Evolutionary conservation across 2,113 vertebrate genomes (phyloP).

Genomic region (Polypterus bichir): DNA sequence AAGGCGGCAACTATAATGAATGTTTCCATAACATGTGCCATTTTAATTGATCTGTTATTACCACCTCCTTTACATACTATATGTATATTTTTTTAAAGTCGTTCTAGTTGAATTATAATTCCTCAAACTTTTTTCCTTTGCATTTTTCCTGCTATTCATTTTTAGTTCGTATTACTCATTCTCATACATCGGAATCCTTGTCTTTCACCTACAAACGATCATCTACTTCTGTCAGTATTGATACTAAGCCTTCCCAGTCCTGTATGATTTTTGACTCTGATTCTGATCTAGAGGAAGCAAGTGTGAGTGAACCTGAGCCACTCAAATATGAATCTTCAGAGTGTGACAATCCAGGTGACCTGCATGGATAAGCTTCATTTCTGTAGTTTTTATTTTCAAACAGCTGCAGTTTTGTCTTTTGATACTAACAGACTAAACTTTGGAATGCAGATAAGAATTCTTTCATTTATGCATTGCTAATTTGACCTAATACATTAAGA

Average conservation of each 20-base stretch:
- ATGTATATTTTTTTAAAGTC: too few relatives aligned
- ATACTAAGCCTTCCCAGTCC: constrained; percentile 71
- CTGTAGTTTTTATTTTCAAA: not conserved
- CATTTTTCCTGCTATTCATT: constrained; percentile 29
- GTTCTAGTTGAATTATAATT: too few relatives aligned
- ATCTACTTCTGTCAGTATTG: constrained; percentile 80
- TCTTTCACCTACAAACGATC: constrained; percentile 90
- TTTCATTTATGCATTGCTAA: too few relatives aligned
- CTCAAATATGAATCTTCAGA: constrained; percentile 53
- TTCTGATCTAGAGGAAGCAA: constrained; percentile 57
- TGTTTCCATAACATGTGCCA: too few relatives aligned
- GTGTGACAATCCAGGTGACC: constrained; percentile 75
- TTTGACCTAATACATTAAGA: too few relatives aligned
- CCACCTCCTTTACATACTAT: too few relatives aligned
- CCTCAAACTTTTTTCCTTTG: constrained; percentile 18
- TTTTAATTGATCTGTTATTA: too few relatives aligned
- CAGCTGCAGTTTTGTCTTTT: not conserved
- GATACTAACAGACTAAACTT: too few relatives aligned
- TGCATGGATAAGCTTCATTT: constrained; percentile 19
- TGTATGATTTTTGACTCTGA: constrained; percentile 59
- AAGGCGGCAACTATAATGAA: too few relatives aligned
- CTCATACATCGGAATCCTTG: constrained; percentile 84
- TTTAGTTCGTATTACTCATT: constrained; percentile 84
- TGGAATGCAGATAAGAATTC: too few relatives aligned
- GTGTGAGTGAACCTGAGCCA: constrained; percentile 57